Base-by-base conservation (phyloP, 2,113 vertebrate genomes). In the Verasper variegatus region DNA sequence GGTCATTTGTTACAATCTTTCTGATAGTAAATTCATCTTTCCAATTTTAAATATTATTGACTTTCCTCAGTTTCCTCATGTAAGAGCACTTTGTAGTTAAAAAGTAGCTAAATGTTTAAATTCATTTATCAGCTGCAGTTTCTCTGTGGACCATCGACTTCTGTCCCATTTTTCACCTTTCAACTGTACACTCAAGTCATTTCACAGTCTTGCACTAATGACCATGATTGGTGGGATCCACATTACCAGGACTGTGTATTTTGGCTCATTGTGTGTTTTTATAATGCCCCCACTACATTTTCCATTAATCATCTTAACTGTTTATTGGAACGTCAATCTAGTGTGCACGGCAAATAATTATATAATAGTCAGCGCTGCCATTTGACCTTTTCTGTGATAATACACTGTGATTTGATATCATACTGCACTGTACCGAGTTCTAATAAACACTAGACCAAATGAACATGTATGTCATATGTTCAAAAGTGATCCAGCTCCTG, bases 201-300 rank as follows among this genome's bases (percentile, higher is more conserved):
- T 45, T 45, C 42, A 20, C 18, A 13, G 18, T 52, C 31, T 5
- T 69, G 26, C n/a, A 3, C 20, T 6, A 3, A 51, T 71, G 68
- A 60, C 57, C 45, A 71, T 71, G 24, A 49, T 61, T 71, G 69
- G 57, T 61, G 69, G 13, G 37, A 35, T 45, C 54, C 69, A 62
- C 42, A 35, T 35, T 58, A n/a, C 23, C 9, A 11, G n/a, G 0
- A n/a, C 35, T 64, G 60, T 73, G 35, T 73, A n/a, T 45, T 73
- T 73, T 73, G 60, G 60, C 59, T 56, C 60, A 15, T 4, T 21
- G 51, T 54, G 47, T 14, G 4, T 3, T 64, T 54, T 23, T 37
- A 55, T 64, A 62, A 59, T 70, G 45, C 9, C 17, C 40, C 23
- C 18, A 13, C 54, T 71, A 24, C 49, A 42, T 42, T 45, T 55